Evolutionary conservation across 2,797 vertebrate species (phyloP).

Genomic region (Rhinatrema bivittatum): DNA sequence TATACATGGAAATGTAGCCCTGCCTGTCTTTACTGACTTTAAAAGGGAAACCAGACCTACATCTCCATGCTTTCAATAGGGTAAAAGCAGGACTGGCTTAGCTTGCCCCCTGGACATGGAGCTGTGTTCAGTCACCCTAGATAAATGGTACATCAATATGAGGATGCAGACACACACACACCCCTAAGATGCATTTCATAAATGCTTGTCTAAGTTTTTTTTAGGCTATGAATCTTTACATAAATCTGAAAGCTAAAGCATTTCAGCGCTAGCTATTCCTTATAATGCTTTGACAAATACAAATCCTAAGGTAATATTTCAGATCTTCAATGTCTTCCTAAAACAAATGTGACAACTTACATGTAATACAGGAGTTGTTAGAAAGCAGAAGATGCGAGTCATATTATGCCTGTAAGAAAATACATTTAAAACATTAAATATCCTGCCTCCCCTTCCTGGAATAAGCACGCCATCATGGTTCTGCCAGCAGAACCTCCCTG

Average conservation of each 20-base stretch:
- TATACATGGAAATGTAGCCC: too few relatives aligned
- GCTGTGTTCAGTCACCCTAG: too few relatives aligned
- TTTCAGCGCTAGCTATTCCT: background rate
- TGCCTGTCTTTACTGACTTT: too few relatives aligned
- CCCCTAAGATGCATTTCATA: background rate
- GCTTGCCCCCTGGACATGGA: too few relatives aligned
- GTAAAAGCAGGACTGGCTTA: too few relatives aligned
- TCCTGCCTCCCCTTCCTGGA: too few relatives aligned
- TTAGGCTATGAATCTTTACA: background rate
- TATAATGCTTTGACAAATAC: background rate
- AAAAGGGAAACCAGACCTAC: too few relatives aligned
- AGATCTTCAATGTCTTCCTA: background rate
- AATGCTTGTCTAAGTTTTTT: background rate
- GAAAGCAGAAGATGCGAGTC: background rate
- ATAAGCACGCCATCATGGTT: conserved; percentile 5
- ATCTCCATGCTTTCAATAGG: too few relatives aligned
- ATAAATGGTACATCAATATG: too few relatives aligned
- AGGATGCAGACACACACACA: background rate
- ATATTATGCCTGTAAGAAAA: background rate
- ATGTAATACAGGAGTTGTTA: background rate
- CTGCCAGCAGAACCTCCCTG: conserved; percentile 9
- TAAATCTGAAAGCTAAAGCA: background rate
- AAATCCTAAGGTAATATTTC: background rate
- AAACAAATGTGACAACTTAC: too few relatives aligned
- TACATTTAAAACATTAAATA: conserved; percentile 35